Conservation (phyloP, 2,888 invertebrate species). For the Plebejus argus region DNA sequence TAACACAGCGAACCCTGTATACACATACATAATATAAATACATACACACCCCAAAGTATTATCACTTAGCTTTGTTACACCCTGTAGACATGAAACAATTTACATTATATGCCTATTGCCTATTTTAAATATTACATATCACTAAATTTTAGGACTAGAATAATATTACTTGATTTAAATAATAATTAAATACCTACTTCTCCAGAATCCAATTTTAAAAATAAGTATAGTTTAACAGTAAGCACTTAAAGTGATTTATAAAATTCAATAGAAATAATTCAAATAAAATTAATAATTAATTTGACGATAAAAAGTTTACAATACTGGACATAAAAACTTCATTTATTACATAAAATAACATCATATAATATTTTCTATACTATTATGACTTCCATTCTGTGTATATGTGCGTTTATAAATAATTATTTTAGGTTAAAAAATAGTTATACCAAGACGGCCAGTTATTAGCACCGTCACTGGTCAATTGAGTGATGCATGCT, state of each 20-base stretch:
- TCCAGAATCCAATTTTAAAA: not conserved
- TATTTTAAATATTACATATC: not conserved
- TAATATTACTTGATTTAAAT: not conserved
- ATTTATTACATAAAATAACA: not conserved
- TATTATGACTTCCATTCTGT: not conserved
- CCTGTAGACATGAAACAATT: not conserved
- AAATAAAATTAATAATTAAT: not conserved
- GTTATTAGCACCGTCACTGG: not conserved
- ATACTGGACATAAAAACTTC: not conserved
- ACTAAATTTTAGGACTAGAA: not conserved
- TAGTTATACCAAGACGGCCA: not conserved
- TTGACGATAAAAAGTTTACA: not conserved
- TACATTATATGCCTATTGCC: not conserved
- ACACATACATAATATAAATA: too few species aligned
- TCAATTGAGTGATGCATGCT: not conserved
- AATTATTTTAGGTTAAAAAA: not conserved
- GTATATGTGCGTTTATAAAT: not conserved
- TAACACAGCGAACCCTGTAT: too few species aligned
- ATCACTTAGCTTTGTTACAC: too few species aligned
- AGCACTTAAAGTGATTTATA: not conserved
- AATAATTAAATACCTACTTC: not conserved
- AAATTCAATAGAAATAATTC: not conserved
- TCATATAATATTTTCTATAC: not conserved
- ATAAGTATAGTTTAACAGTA: not conserved
- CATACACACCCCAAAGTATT: too few species aligned